Base-by-base conservation (phyloP, 1,140 invertebrate genomes). In the Idris sp. region DNA sequence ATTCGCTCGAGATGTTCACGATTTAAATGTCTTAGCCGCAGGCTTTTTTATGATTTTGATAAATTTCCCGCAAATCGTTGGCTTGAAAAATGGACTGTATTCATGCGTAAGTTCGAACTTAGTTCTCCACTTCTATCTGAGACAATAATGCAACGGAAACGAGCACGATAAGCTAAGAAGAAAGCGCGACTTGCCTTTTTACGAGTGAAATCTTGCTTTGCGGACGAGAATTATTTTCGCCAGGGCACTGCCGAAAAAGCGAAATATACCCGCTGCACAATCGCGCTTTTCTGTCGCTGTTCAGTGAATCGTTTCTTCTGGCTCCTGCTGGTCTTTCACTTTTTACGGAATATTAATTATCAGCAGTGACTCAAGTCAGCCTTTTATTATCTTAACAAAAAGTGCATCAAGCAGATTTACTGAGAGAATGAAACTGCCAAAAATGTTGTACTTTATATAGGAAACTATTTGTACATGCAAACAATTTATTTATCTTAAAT, bases 181-280 rank as follows among this genome's bases (percentile, higher is more conserved):
- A 65, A 54, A 36, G 38, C 22, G 8, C 13, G 26, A 82, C 72
- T 76, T 71, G 74, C 18, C n/a, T 81, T 83, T 80, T 83, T 81
- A 79, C 79, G 73, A 75, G 74, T 28, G n/a, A 48, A 76, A 67
- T 44, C 76, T 74, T 68, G 46, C 30, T 36, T 36, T 19, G 4
- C 30, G 35, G 30, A 51, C 25, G 62, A 54, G 46, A 77, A 83
- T 80, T 84, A 82, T 84, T 84, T 83, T 79, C 76, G 77, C 74
- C 62, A 9, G 49, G 54, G 61, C 16, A 44, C 49, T 80, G 76
- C 62, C 65, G 53, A 82, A 83, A 83, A 83, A 76, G n/a, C n/a
- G n/a, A 33, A 61, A 61, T 79, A 62, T 53, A 62, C 75, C 76
- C 56, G 62, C 49, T 59, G 67, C 78, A 83, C 74, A 67, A 69